These are phyloP conservation scores for Drosophila sturtevanti DNA, from an alignment of 1,140 invertebrate genomes.

Conservation along the genomic window DNA sequence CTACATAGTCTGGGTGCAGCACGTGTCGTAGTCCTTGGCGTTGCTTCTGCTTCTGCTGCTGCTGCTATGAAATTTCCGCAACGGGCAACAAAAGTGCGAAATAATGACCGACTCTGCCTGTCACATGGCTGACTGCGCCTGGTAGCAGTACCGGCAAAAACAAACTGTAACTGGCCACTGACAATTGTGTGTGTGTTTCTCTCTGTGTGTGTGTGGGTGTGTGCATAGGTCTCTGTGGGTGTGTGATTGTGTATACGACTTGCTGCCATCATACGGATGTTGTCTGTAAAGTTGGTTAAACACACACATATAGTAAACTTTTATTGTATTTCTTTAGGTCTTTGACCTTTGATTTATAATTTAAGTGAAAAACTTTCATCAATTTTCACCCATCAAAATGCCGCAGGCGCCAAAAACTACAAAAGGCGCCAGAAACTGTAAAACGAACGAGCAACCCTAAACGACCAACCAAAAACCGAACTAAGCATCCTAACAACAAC, in stretches of 20 bases:
- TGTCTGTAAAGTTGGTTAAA: slow-evolving; percentile 62
- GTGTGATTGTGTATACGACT: neutral
- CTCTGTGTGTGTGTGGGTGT: neutral
- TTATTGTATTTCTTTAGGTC: slow-evolving; percentile 18
- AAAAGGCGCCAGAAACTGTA: slow-evolving; percentile 1
- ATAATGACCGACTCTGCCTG: slow-evolving; percentile 62
- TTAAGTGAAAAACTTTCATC: slow-evolving; percentile 5
- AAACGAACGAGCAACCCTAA: neutral
- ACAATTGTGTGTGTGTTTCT: slow-evolving; percentile 1
- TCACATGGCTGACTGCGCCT: slow-evolving; percentile 57
- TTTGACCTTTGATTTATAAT: slow-evolving; percentile 43
- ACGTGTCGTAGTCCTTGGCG: slow-evolving; percentile 38
- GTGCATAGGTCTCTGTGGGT: neutral
- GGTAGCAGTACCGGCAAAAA: slow-evolving; percentile 24
- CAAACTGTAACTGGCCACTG: slow-evolving; percentile 12
- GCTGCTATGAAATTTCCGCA: slow-evolving; percentile 55
- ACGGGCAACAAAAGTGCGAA: slow-evolving; percentile 58
- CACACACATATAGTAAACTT: slow-evolving; percentile 15
- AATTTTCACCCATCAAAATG: slow-evolving; percentile 2
- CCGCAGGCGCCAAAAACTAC: neutral
- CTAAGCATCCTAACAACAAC: neutral
- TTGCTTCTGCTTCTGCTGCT: slow-evolving; percentile 10
- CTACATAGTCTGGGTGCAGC: slow-evolving; percentile 33
- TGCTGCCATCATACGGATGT: slow-evolving; percentile 39
- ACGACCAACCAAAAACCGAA: neutral